Percentiles rank a stretch among this genome's conserved stretches.
Conservation (phyloP, 2,797 vertebrate species). For the Glossophaga mutica region DNA sequence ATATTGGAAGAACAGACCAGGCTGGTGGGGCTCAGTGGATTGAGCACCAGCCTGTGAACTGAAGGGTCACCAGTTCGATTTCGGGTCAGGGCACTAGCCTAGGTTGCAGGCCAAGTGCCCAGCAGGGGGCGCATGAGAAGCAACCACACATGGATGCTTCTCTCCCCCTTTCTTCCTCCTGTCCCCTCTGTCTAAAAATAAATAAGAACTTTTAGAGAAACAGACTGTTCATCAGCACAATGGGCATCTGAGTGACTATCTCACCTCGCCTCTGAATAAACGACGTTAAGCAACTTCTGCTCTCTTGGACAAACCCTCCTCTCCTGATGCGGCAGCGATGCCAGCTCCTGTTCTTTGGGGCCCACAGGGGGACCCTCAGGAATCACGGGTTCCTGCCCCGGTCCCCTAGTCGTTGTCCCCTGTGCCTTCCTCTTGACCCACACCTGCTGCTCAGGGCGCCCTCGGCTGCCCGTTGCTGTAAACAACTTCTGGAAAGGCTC, state of each 20-base stretch:
- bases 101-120: too few species aligned
- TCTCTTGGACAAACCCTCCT: not conserved
- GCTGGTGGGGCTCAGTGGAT: too few species aligned
- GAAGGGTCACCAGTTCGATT: too few species aligned
- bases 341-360: not conserved
- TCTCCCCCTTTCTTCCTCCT: too few species aligned
- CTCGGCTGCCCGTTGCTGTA: not conserved
- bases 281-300: not conserved
- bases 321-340: rapidly evolving
- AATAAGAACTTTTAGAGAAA: too few species aligned
- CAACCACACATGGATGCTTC: too few species aligned
- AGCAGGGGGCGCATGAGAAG: too few species aligned
- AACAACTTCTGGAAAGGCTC: slow-evolving; percentile 67
- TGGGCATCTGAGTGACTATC: not conserved
- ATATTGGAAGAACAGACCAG: not conserved
- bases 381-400: rapidly evolving
- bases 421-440: not conserved
- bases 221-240: not conserved
- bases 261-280: not conserved
- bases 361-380: not conserved
- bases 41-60: too few species aligned
- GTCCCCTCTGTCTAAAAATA: too few species aligned
- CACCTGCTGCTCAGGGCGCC: not conserved
- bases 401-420: not conserved
- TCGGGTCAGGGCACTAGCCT: too few species aligned